Conservation (phyloP, 2,113 vertebrate genomes). For the Festucalex cinctus region DNA sequence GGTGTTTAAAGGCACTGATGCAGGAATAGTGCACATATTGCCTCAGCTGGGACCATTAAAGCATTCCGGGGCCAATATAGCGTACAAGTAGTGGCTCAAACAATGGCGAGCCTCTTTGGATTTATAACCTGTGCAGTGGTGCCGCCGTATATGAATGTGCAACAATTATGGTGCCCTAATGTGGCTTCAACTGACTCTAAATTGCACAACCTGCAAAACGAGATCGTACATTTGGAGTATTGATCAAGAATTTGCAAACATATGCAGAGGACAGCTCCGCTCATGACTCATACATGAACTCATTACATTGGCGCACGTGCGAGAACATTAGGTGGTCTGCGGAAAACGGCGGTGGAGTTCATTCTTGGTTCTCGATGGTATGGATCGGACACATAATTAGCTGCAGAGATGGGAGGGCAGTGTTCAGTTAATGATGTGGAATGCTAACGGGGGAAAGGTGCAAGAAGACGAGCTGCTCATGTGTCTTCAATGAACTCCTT, state of each 20-base stretch:
- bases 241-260: conserved; percentile 36
- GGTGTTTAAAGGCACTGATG: conserved; percentile 59
- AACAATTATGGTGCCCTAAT: not conserved
- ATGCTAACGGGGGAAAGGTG: not conserved
- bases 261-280: conserved; percentile 14
- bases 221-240: conserved; percentile 19
- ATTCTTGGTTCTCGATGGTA: conserved; percentile 60
- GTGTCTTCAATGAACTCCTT: too few species aligned
- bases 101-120: conserved; percentile 22
- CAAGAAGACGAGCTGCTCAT: too few species aligned
- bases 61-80: conserved; percentile 34
- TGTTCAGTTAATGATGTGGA: conserved; percentile 54
- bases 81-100: conserved; percentile 29
- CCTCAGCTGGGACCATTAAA: conserved; percentile 41
- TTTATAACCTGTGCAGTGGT: conserved; percentile 9
- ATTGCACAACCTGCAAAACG: conserved; percentile 28
- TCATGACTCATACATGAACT: conserved; percentile 64
- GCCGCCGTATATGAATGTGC: conserved; percentile 4
- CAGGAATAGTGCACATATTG: conserved; percentile 33
- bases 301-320: conserved; percentile 53
- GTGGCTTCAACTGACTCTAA: not conserved
- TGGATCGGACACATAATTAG: conserved; percentile 67
- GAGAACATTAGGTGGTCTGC: conserved; percentile 57
- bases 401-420: conserved; percentile 57
- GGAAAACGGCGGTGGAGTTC: conserved; percentile 44